These are phyloP conservation scores for Cygnus atratus DNA, from an alignment of 2,113 vertebrate genomes.

Conservation along the genomic window DNA sequence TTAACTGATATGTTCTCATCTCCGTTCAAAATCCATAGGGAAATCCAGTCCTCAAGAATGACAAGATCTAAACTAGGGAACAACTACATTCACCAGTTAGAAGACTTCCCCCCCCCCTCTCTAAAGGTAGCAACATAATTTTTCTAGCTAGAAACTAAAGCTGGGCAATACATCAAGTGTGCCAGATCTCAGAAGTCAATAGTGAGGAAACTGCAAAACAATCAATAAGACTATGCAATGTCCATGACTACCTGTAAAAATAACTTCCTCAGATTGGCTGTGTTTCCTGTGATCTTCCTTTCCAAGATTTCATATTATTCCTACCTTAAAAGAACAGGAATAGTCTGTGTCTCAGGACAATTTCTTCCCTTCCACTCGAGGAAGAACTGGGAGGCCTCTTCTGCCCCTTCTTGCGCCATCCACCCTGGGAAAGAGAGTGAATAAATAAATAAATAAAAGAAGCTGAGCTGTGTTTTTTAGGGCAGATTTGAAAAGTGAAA, in stretches of 20 bases:
- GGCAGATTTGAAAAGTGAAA: background rate
- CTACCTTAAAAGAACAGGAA: background rate
- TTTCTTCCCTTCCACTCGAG: background rate
- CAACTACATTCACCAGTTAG: background rate
- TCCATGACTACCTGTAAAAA: background rate
- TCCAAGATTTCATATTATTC: background rate
- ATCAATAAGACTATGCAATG: background rate
- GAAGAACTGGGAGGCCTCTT: background rate
- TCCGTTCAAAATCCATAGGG: background rate
- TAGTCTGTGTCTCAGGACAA: background rate
- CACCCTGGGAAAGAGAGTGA: background rate
- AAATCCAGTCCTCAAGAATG: background rate
- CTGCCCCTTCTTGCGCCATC: background rate
- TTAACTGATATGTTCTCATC: background rate
- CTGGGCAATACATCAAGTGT: background rate
- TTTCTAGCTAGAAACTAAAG: background rate
- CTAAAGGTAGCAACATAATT: background rate
- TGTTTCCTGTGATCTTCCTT: background rate
- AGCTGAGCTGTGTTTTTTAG: background rate
- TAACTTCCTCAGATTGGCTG: background rate
- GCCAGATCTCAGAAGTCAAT: background rate
- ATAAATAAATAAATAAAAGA: background rate
- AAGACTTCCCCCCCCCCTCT: background rate
- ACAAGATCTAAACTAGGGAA: background rate
- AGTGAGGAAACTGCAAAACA: background rate